These are phyloP conservation scores for Cerastis leucographa DNA, from an alignment of 2,888 invertebrate species.

Conservation along the genomic window DNA sequence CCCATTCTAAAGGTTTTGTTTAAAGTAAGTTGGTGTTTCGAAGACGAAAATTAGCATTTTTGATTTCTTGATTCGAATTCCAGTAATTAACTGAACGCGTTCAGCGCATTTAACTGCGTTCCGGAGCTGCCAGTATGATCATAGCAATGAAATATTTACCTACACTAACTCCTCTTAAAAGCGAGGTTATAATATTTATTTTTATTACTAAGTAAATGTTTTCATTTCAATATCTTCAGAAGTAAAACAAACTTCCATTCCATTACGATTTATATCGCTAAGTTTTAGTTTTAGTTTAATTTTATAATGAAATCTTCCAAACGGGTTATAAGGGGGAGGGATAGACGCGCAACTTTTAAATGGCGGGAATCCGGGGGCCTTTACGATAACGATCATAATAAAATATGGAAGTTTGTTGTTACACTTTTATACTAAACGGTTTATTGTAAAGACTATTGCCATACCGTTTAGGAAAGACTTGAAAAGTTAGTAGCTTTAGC, in stretches of 20 bases:
- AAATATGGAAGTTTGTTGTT: slow-evolving; percentile 90
- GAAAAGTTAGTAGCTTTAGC: too few species aligned
- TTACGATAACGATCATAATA: slow-evolving; percentile 90
- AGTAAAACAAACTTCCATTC: slow-evolving; percentile 60
- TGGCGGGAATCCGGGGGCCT: slow-evolving; percentile 80
- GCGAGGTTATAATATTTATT: too few species aligned
- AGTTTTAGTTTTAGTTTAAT: slow-evolving; percentile 85
- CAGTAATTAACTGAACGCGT: not conserved
- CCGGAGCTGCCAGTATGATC: not conserved
- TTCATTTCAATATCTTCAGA: slow-evolving; percentile 11
- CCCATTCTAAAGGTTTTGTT: not conserved
- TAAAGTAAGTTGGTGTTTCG: too few species aligned
- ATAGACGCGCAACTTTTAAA: slow-evolving; percentile 82
- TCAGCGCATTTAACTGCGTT: not conserved
- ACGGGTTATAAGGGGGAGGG: slow-evolving; percentile 76
- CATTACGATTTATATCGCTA: slow-evolving; percentile 64
- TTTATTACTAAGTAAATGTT: not conserved
- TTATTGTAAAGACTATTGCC: slow-evolving; percentile 85
- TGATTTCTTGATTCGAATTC: not conserved
- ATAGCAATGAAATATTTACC: not conserved
- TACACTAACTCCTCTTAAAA: too few species aligned
- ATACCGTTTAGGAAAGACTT: slow-evolving; percentile 75
- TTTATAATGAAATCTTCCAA: slow-evolving; percentile 86
- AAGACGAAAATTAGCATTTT: not conserved
- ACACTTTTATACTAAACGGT: slow-evolving; percentile 87